phyloP scores from a whole-genome alignment of 2,888 invertebrate species.

The Cephus runcator region DNA sequence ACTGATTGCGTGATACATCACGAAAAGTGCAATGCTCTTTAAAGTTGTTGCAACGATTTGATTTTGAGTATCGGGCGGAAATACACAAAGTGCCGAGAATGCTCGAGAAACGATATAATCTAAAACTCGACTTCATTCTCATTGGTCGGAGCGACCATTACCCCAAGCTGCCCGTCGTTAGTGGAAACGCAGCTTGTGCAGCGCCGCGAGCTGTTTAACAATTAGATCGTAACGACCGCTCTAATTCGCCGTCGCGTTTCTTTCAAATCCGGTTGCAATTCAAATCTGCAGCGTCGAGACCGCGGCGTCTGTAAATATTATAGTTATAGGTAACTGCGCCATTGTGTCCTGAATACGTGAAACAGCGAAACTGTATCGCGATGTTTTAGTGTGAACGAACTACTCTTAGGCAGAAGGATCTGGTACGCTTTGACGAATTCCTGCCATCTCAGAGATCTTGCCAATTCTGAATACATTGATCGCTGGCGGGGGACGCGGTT shows the following conservation, averaged over 20 bases:
- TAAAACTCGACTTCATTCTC: slow-evolving; percentile 16
- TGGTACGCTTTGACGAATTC: background rate
- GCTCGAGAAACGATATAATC: slow-evolving; percentile 2
- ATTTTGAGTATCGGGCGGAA: background rate
- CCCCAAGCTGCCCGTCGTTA: slow-evolving; percentile 33
- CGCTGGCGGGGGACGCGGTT: slow-evolving; percentile 43
- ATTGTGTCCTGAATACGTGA: background rate
- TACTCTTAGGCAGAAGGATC: background rate
- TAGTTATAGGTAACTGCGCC: background rate
- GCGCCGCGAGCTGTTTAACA: slow-evolving; percentile 26
- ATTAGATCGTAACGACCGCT: slow-evolving; percentile 24
- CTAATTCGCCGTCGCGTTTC: background rate
- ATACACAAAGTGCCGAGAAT: background rate
- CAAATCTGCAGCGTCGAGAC: background rate
- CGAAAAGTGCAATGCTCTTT: background rate
- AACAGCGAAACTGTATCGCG: background rate
- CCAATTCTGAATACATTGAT: slow-evolving; percentile 52
- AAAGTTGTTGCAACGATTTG: background rate
- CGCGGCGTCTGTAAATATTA: background rate
- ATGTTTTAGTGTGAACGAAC: background rate
- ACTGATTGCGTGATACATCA: background rate
- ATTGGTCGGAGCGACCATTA: slow-evolving; percentile 21
- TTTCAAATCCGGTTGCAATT: background rate
- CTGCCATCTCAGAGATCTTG: background rate
- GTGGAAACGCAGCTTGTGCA: background rate